phyloP scores from a whole-genome alignment of 2,797 vertebrate species.

The Poecilia wingei region DNA sequence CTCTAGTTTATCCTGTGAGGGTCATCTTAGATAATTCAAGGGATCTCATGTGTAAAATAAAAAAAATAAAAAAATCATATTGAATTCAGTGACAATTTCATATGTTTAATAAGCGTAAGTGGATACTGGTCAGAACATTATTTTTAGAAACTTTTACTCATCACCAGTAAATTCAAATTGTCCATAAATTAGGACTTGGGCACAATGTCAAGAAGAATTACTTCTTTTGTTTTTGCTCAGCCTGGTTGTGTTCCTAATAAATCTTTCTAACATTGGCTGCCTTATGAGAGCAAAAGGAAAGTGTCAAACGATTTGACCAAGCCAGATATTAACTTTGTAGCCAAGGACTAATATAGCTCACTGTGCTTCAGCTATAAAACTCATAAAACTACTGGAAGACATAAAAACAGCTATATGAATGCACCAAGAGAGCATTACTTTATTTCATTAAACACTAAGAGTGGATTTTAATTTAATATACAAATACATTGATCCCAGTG shows the following conservation, averaged over 20 bases:
- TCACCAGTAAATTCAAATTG: constrained; percentile 11
- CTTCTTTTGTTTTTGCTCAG: not conserved
- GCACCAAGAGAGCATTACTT: not conserved
- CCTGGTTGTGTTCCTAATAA: not conserved
- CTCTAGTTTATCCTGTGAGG: not conserved
- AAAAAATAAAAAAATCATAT: not conserved
- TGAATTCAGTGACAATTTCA: constrained; percentile 20
- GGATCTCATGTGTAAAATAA: not conserved
- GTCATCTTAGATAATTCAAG: not conserved
- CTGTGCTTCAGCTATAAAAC: constrained; percentile 2
- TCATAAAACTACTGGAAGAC: constrained; percentile 8
- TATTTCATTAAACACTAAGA: constrained; percentile 14
- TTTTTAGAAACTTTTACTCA: constrained; percentile 21
- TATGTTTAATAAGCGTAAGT: constrained; percentile 24
- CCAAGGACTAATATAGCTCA: constrained; percentile 6
- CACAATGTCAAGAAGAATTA: not conserved
- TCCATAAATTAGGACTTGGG: not conserved
- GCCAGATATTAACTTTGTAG: not conserved
- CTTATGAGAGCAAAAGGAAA: not conserved
- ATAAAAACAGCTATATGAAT: constrained; percentile 7
- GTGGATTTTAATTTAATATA: constrained; percentile 4
- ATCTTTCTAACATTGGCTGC: not conserved
- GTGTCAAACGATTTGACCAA: not conserved
- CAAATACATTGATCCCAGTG: constrained; percentile 3
- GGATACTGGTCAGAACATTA: constrained; percentile 41